These are phyloP conservation scores for Erinaceus europaeus DNA, from an alignment of 2,113 vertebrate species.

Conservation along the genomic window DNA sequence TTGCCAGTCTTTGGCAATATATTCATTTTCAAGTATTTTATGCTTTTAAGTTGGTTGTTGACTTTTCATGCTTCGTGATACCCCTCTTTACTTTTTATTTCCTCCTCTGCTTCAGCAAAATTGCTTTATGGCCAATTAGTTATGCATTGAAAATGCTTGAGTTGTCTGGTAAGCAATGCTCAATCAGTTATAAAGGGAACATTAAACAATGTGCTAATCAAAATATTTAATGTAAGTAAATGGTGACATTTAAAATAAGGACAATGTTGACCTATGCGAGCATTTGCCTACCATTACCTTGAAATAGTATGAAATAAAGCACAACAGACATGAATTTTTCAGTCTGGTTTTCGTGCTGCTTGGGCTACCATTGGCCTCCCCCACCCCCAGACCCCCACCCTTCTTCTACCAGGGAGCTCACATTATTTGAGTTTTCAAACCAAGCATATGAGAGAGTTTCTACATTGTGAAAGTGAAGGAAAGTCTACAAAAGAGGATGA, in stretches of 20 bases:
- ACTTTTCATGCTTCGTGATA: not conserved
- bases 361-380: not conserved
- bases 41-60: not conserved
- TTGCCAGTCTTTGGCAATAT: not conserved
- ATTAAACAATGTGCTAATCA: not conserved
- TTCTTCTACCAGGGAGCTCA: not conserved
- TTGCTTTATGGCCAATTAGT: not conserved
- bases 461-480: not conserved
- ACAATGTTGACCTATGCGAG: not conserved
- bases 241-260: not conserved
- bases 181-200: not conserved
- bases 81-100: not conserved
- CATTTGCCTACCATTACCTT: not conserved
- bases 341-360: too few relatives aligned
- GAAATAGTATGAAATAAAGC: not conserved
- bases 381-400: accelerated
- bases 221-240: not conserved
- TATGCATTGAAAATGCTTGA: not conserved
- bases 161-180: not conserved
- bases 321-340: not conserved
- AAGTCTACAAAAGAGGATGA: not conserved
- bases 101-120: not conserved
- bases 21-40: not conserved
- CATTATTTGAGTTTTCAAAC: not conserved
- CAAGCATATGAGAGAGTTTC: not conserved